Conservation (phyloP, 1,140 invertebrate genomes). For the Caenorhabditis inopinata region DNA sequence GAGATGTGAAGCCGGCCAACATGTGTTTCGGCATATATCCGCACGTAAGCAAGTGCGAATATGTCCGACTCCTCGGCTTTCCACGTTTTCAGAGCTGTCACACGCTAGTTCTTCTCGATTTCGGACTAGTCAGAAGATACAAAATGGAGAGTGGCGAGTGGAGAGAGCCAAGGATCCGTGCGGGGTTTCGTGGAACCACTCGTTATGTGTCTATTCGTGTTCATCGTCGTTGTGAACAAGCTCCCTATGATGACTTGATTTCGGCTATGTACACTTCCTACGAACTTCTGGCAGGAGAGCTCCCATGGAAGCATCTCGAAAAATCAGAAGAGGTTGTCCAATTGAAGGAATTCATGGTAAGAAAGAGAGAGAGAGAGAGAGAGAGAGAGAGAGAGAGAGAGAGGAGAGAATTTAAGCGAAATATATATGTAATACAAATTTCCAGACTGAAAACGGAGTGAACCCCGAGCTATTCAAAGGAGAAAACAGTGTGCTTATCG, state of each 20-base stretch:
- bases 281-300: conserved; percentile 87
- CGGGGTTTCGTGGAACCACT: conserved; percentile 94
- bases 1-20: conserved; percentile 86
- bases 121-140: conserved; percentile 93
- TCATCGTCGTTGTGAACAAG: conserved; percentile 82
- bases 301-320: conserved; percentile 77
- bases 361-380: too few species aligned
- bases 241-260: conserved; percentile 82
- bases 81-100: conserved; percentile 44
- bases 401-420: too few species aligned
- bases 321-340: conserved; percentile 47
- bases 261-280: conserved; percentile 75
- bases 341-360: conserved; percentile 31
- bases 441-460: conserved; percentile 30
- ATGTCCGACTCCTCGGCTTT: not conserved
- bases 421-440: not conserved
- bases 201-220: conserved; percentile 98
- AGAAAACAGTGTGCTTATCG: not conserved
- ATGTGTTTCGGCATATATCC: conserved; percentile 42
- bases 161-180: conserved; percentile 84
- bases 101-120: conserved; percentile 79
- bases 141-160: conserved; percentile 84
- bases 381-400: too few species aligned
- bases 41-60: conserved; percentile 45
- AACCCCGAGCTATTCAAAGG: not conserved